A percentile compares a stretch with the other conserved stretches of the same genome.
phyloP scores from a whole-genome alignment of 2,797 vertebrate genomes.

The Melanotaenia boesemani region DNA sequence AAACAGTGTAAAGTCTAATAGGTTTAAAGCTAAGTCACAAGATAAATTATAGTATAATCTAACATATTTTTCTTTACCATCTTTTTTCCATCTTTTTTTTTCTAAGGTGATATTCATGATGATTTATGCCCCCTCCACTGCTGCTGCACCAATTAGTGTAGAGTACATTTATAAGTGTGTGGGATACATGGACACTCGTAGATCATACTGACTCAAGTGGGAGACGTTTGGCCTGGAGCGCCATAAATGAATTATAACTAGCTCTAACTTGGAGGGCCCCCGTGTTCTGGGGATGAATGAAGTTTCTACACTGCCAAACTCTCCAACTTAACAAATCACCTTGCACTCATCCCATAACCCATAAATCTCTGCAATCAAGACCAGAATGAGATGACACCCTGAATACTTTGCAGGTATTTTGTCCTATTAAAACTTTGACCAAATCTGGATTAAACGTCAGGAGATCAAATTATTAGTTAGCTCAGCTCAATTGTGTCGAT shows the following conservation, averaged over 20 bases:
- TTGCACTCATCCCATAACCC: conserved; percentile 31
- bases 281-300: conserved; percentile 67
- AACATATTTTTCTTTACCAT: conserved; percentile 41
- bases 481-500: neutral
- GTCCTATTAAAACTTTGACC: neutral
- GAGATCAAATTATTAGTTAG: neutral
- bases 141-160: conserved; percentile 73
- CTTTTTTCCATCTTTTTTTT: conserved; percentile 24
- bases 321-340: conserved; percentile 59
- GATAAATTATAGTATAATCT: conserved; percentile 51
- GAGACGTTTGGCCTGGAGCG: conserved; percentile 76
- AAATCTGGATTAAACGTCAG: neutral
- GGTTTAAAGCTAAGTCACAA: conserved; percentile 19
- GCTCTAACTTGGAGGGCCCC: conserved; percentile 65
- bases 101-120: conserved; percentile 63
- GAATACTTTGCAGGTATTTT: conserved; percentile 18
- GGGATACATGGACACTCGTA: conserved; percentile 72
- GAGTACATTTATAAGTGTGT: conserved; percentile 71
- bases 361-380: conserved; percentile 46
- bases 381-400: conserved; percentile 15
- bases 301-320: conserved; percentile 55
- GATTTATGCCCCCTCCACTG: conserved; percentile 69
- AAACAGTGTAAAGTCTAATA: neutral
- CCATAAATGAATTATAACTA: conserved; percentile 71
- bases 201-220: conserved; percentile 76